These are phyloP conservation scores for Harpagoxenus sublaevis DNA, from an alignment of 2,888 invertebrate genomes.

Conservation along the genomic window DNA sequence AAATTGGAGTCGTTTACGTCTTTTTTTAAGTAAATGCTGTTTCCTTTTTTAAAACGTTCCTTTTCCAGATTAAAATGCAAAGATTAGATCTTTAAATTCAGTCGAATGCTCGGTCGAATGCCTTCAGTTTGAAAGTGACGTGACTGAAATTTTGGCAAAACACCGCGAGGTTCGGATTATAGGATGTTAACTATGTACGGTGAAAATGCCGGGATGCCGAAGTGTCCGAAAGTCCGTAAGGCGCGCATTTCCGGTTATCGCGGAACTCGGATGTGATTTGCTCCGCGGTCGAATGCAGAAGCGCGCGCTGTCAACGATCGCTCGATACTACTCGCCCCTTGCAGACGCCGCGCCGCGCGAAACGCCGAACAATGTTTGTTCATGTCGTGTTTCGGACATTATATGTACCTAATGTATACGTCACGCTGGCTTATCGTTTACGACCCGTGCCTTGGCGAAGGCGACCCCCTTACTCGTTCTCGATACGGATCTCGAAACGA, in stretches of 20 bases:
- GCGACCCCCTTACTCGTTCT: neutral
- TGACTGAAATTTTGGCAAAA: neutral
- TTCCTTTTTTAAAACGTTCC: neutral
- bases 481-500: conserved; percentile 35
- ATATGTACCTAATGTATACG: neutral
- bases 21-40: neutral
- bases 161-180: neutral
- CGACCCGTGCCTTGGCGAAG: conserved; percentile 1
- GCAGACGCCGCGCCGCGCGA: neutral
- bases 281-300: neutral
- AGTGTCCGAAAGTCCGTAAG: neutral
- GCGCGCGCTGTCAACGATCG: conserved; percentile 13
- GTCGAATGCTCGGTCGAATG: neutral
- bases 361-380: conserved; percentile 18
- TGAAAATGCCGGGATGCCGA: neutral
- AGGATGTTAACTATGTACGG: neutral
- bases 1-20: neutral
- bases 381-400: conserved; percentile 7
- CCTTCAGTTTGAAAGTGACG: neutral
- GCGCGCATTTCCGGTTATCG: neutral
- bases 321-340: neutral
- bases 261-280: neutral
- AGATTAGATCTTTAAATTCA: neutral
- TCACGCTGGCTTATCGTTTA: conserved; percentile 24
- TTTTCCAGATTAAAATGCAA: neutral